These are phyloP conservation scores for Antechinus stuartii DNA, from an alignment of 2,113 vertebrate genomes.

Conservation along the genomic window DNA sequence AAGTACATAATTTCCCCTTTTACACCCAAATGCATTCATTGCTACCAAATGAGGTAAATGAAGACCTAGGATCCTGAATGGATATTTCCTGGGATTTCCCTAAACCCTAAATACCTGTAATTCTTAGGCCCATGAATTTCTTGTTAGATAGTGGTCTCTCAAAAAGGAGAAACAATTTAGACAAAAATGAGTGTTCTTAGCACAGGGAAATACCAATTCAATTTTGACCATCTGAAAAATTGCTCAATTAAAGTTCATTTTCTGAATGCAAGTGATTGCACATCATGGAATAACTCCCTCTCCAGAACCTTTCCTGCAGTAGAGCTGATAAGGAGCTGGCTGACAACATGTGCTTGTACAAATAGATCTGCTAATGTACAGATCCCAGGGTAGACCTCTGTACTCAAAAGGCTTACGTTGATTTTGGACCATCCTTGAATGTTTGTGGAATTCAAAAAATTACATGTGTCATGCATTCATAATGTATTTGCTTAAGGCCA, in stretches of 20 bases:
- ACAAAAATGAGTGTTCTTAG: slow-evolving; percentile 39
- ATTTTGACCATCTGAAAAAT: slow-evolving; percentile 59
- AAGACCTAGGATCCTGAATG: not conserved
- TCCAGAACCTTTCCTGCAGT: slow-evolving; percentile 36
- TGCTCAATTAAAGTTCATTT: slow-evolving; percentile 64
- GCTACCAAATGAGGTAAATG: slow-evolving; percentile 33
- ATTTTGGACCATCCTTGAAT: slow-evolving; percentile 1
- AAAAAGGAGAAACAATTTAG: slow-evolving; percentile 40
- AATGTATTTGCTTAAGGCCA: slow-evolving; percentile 15
- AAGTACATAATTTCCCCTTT: not conserved
- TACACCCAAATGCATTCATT: slow-evolving; percentile 14
- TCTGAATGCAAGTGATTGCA: slow-evolving; percentile 33
- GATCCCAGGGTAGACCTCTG: not conserved
- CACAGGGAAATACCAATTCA: slow-evolving; percentile 34
- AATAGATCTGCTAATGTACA: slow-evolving; percentile 19
- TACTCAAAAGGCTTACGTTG: not conserved
- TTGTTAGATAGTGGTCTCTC: not conserved
- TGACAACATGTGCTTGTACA: slow-evolving; percentile 42
- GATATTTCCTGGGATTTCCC: not conserved
- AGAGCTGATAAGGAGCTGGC: slow-evolving; percentile 55
- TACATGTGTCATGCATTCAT: not conserved
- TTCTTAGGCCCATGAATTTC: slow-evolving; percentile 16
- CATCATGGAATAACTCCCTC: slow-evolving; percentile 13
- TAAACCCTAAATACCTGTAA: slow-evolving; percentile 43
- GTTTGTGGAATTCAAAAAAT: not conserved